Base-by-base conservation (phyloP, 2,888 invertebrate genomes). In the Drosophila gaucha region DNA sequence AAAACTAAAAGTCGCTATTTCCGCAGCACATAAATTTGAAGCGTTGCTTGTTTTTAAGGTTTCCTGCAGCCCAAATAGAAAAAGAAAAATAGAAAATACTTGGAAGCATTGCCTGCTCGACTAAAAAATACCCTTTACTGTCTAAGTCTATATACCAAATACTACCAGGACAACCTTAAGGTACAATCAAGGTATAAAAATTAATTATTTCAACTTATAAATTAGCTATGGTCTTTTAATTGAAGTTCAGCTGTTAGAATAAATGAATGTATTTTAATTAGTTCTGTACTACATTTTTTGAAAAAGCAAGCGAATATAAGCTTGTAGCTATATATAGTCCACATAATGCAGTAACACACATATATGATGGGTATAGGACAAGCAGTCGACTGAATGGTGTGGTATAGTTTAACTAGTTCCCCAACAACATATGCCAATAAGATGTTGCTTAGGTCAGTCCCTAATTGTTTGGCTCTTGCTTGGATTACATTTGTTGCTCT, bases 11-110 rank as follows among this genome's bases (percentile, higher is more conserved):
- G 80, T 86, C 80, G 74, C 63, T 70, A 79, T 59, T 76, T 83
- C 77, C 80, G 83, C 63, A 57, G 63, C 73, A 79, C 77, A 82
- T 83, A 82, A 83, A 86, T 83, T 86, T 68, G 67, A 79, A 71
- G 70, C 60, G 67, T 36, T 55, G 63, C 56, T 59, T 68, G 62
- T 46, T 76, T 86, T 83, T 68, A 83, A 63, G 74, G 71, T 46
- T 76, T 76, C 69, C 62, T 66, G 44, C 43, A 38, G 38, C 47
- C 38, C 6, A 22, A 63, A 65, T 46, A 44, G 30, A 52, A 71
- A 59, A 46, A n/a, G n/a, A n/a, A n/a, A n/a, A n/a, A n/a, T n/a
- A n/a, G 54, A 35, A 50, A 26, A 41, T 24, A 14, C 35, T 10
- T 0, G 28, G 22, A 28, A 35, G 39, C 39, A 46, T 39, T 39